Conservation (phyloP, 2,113 vertebrate species). For the Garra rufa region DNA sequence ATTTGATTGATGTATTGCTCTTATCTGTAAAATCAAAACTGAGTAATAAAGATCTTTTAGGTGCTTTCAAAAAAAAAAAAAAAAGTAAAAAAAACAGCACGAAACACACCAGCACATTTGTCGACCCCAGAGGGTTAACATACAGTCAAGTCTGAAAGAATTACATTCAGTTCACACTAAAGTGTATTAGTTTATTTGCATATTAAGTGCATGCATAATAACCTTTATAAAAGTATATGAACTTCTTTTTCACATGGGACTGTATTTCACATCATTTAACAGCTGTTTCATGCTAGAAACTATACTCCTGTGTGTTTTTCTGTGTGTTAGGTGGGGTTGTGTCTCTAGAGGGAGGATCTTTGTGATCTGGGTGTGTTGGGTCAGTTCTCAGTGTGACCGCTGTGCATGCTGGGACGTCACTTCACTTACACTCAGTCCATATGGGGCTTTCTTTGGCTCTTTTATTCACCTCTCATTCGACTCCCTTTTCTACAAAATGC, state of each 20-base stretch:
- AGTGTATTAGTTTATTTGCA: background rate
- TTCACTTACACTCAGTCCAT: background rate
- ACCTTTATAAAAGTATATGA: background rate
- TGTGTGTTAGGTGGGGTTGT: conserved; percentile 14
- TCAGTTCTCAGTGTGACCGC: conserved; percentile 22
- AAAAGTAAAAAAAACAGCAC: no score
- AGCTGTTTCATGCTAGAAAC: background rate
- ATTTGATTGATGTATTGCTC: no score
- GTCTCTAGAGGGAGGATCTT: background rate
- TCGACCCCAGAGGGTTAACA: no score
- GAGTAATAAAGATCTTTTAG: no score
- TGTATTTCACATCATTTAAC: background rate
- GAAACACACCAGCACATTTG: no score
- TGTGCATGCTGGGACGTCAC: background rate
- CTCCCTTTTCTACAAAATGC: background rate
- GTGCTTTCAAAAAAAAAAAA: no score
- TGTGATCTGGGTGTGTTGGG: conserved; percentile 27
- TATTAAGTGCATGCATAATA: background rate
- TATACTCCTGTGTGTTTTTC: background rate
- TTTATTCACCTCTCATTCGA: conserved; percentile 14
- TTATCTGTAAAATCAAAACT: no score
- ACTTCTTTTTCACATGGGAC: background rate
- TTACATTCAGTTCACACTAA: background rate
- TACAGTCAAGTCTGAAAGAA: no score
- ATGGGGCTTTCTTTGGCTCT: background rate